Evolutionary conservation across 2,888 invertebrate species (phyloP).

Genomic region (Caenorhabditis imperialis): DNA sequence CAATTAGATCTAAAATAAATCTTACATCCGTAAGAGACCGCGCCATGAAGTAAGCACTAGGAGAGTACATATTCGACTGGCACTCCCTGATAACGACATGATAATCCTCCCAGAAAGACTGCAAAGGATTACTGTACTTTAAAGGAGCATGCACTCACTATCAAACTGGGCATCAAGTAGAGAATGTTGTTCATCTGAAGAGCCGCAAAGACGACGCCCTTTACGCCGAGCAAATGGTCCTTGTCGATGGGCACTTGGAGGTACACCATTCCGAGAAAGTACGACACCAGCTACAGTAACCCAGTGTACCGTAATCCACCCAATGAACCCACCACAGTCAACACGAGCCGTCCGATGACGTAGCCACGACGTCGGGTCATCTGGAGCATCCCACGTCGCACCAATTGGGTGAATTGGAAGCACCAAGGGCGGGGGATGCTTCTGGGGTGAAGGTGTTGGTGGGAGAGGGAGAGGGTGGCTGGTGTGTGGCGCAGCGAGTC

Average conservation of each 20-base stretch:
- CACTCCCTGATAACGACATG: constrained; percentile 92
- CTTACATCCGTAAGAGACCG: constrained; percentile 85
- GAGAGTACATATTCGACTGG: constrained; percentile 90
- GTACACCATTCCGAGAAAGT: constrained; percentile 90
- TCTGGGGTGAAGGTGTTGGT: too few relatives aligned
- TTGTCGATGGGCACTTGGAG: constrained; percentile 87
- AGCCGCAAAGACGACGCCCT: constrained; percentile 90
- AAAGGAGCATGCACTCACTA: constrained; percentile 83
- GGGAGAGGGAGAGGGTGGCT: neutral
- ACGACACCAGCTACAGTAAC: constrained; percentile 77
- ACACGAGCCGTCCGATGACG: constrained; percentile 11
- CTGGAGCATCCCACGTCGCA: constrained; percentile 17
- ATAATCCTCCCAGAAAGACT: constrained; percentile 86
- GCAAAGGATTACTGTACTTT: constrained; percentile 3
- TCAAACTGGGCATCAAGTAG: constrained; percentile 91
- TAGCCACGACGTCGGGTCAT: constrained; percentile 22
- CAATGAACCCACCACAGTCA: constrained; percentile 19
- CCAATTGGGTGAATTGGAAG: constrained; percentile 17
- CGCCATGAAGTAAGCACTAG: constrained; percentile 89
- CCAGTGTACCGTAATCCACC: neutral
- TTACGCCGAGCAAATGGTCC: constrained; percentile 92
- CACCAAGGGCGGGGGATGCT: constrained; percentile 19
- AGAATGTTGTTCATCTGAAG: constrained; percentile 93
- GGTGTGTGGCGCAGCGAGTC: neutral
- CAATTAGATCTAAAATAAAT: neutral